Percentiles rank a stretch among this genome's conserved stretches.
Evolutionary conservation across 2,797 vertebrate genomes (phyloP).

Genomic region (Picus viridis): DNA sequence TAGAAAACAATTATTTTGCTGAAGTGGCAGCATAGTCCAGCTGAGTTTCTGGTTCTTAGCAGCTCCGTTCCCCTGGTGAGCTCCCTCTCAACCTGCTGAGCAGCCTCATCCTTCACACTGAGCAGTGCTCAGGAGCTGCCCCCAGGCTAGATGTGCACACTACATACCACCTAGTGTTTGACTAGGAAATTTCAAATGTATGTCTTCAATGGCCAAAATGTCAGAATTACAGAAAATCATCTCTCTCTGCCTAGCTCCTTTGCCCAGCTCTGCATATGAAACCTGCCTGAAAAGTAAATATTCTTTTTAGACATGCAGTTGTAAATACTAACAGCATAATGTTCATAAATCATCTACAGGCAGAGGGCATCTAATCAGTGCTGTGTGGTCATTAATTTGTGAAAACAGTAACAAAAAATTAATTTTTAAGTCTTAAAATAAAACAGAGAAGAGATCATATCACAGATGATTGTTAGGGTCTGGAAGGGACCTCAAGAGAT

Average conservation of each 20-base stretch:
- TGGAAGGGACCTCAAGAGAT: no score
- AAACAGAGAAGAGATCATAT: no score
- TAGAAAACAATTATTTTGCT: neutral
- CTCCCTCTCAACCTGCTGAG: neutral
- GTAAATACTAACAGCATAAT: neutral
- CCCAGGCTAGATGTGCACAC: neutral
- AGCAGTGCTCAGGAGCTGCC: neutral
- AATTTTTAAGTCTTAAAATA: accelerated
- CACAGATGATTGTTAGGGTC: no score
- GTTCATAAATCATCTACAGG: neutral
- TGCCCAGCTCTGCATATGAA: neutral
- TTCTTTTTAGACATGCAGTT: neutral
- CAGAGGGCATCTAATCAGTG: neutral
- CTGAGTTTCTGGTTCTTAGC: neutral
- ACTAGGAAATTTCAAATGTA: neutral
- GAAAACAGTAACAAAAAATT: neutral
- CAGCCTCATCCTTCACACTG: neutral
- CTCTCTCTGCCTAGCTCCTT: neutral
- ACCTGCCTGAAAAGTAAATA: neutral
- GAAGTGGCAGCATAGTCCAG: neutral
- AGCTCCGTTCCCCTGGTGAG: neutral
- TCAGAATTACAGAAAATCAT: neutral
- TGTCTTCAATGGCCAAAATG: neutral
- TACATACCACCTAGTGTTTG: neutral
- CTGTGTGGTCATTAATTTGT: neutral